Evolutionary conservation across 2,797 vertebrate genomes (phyloP).

Genomic region (Lacerta bilineata): DNA sequence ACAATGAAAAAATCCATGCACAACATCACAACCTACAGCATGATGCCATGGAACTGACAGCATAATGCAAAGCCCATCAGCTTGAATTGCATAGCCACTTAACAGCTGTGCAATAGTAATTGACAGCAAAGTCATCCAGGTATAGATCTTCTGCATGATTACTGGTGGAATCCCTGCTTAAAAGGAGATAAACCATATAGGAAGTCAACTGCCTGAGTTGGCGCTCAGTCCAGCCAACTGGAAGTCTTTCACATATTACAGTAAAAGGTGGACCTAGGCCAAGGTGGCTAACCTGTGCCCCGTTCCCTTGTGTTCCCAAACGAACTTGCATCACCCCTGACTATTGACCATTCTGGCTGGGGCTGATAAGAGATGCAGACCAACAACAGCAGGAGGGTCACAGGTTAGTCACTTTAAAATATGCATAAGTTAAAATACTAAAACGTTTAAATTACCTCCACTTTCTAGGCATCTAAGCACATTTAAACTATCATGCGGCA

Average conservation of each 20-base stretch:
- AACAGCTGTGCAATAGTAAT: neutral
- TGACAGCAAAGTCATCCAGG: neutral
- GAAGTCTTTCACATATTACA: neutral
- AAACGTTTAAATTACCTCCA: no score
- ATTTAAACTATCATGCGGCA: neutral
- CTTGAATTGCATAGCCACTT: neutral
- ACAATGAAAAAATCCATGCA: neutral
- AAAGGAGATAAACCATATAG: neutral
- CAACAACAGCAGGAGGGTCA: neutral
- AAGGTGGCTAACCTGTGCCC: no score
- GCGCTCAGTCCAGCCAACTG: neutral
- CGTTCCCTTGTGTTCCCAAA: no score
- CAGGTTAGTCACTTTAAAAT: no score
- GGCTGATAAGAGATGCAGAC: no score
- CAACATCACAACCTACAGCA: neutral
- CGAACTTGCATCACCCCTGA: no score
- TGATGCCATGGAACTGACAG: neutral
- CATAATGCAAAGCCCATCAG: conserved; percentile 3
- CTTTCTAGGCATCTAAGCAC: neutral
- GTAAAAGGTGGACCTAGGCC: no score
- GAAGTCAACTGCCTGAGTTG: neutral
- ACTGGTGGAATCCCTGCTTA: neutral
- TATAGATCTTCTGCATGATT: neutral
- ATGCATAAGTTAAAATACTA: no score
- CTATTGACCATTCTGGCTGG: no score